Evolutionary conservation across 2,797 vertebrate genomes (phyloP).

Genomic region (Mus minutoides): DNA sequence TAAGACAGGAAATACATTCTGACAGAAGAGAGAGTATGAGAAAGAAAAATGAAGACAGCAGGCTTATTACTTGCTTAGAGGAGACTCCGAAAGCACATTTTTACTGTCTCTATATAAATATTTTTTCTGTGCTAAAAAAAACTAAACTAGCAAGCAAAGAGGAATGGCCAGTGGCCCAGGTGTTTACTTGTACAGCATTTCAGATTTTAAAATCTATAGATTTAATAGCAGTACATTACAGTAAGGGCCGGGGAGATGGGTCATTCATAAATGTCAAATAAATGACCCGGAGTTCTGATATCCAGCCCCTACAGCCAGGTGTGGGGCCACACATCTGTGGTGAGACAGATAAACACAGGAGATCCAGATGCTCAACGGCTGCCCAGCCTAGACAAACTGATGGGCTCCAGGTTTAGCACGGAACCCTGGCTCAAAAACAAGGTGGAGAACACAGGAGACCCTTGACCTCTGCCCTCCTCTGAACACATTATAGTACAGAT

Average conservation of each 20-base stretch:
- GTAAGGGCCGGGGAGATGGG: not conserved
- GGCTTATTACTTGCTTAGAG: not conserved
- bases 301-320: not conserved
- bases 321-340: not conserved
- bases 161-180: not conserved
- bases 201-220: not conserved
- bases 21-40: not conserved
- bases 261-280: not conserved
- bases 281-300: not conserved
- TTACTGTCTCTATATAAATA: not conserved
- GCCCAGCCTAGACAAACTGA: not conserved
- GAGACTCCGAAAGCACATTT: slow-evolving; percentile 30
- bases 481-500: not conserved
- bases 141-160: not conserved
- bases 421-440: not conserved
- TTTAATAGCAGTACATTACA: not conserved
- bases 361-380: not conserved
- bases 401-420: not conserved
- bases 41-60: not conserved
- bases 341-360: not conserved
- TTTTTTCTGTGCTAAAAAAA: not conserved
- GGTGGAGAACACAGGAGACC: not conserved
- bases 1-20: slow-evolving; percentile 31
- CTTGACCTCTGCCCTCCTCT: not conserved
- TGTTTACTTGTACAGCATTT: not conserved